Percentiles rank a stretch among this genome's conserved stretches.
phyloP scores from a whole-genome alignment of 2,888 invertebrate species.

The Tanytarsus gracilentus region DNA sequence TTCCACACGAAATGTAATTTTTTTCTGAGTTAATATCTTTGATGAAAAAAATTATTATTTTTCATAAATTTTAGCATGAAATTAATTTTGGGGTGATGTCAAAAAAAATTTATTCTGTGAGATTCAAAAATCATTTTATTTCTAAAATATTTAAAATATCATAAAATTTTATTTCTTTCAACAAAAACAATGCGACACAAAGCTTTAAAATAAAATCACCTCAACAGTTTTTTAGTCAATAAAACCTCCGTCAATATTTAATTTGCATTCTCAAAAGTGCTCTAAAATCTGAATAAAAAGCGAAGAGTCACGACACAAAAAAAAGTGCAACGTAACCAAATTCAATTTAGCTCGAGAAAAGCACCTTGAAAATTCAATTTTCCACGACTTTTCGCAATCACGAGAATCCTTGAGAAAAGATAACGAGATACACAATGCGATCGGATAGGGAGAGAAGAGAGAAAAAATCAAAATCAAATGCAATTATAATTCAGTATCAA shows the following conservation, averaged over 20 bases:
- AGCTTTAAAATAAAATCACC: too few relatives aligned
- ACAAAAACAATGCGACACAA: too few relatives aligned
- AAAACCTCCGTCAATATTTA: neutral
- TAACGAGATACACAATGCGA: neutral
- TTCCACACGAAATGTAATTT: neutral
- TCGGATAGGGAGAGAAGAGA: neutral
- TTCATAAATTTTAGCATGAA: neutral
- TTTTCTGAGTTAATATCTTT: too few relatives aligned
- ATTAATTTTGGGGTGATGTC: neutral
- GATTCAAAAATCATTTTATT: too few relatives aligned
- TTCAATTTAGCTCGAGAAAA: neutral
- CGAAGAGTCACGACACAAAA: neutral
- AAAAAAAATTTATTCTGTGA: too few relatives aligned
- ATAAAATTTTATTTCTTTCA: too few relatives aligned
- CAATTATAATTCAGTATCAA: slow-evolving; percentile 27
- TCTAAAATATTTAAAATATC: too few relatives aligned
- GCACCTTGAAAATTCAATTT: neutral
- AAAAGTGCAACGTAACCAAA: slow-evolving; percentile 1
- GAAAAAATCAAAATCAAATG: slow-evolving; percentile 18
- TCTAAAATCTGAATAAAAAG: neutral
- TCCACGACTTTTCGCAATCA: too few relatives aligned
- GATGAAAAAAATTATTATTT: too few relatives aligned
- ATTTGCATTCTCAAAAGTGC: neutral
- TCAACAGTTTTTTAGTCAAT: too few relatives aligned
- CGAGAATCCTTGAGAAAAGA: neutral